These are phyloP conservation scores for Channa maculata DNA, from an alignment of 2,113 vertebrate genomes.

Conservation along the genomic window DNA sequence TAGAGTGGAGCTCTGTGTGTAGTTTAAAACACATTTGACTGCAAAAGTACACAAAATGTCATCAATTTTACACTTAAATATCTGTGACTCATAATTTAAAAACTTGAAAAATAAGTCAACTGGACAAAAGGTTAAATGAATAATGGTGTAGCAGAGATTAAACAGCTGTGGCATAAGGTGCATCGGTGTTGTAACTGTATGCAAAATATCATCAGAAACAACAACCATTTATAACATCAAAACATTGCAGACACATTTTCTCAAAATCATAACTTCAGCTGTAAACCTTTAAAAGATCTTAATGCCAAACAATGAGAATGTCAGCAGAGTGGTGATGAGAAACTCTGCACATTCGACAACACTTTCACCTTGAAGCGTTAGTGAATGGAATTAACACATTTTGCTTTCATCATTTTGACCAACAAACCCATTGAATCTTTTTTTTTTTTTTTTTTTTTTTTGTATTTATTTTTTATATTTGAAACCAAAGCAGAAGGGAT, in stretches of 20 bases:
- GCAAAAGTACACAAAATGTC: neutral
- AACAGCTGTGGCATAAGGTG: constrained; percentile 34
- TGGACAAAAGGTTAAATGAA: neutral
- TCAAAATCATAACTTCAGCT: constrained; percentile 20
- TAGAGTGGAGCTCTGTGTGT: neutral
- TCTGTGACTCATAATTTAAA: constrained; percentile 1
- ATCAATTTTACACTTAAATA: neutral
- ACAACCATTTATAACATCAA: constrained; percentile 43
- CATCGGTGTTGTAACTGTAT: neutral
- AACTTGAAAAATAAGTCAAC: neutral
- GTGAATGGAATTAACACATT: constrained; percentile 71
- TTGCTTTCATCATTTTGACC: constrained; percentile 60
- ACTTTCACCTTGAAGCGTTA: constrained; percentile 75
- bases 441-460: neutral
- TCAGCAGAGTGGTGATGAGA: constrained; percentile 81
- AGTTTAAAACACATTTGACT: constrained; percentile 14
- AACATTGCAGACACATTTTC: constrained; percentile 39
- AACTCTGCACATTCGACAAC: constrained; percentile 85
- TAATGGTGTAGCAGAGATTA: constrained; percentile 15
- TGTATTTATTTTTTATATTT: no score
- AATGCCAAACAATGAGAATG: constrained; percentile 87
- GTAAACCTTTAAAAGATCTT: constrained; percentile 36
- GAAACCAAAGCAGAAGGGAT: constrained; percentile 73
- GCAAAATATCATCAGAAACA: constrained; percentile 33
- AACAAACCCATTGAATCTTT: constrained; percentile 63